Evolutionary conservation across 2,888 invertebrate genomes (phyloP), one percentile per base, ranked within the genome.

Genomic region (Epinotia ramella): DNA sequence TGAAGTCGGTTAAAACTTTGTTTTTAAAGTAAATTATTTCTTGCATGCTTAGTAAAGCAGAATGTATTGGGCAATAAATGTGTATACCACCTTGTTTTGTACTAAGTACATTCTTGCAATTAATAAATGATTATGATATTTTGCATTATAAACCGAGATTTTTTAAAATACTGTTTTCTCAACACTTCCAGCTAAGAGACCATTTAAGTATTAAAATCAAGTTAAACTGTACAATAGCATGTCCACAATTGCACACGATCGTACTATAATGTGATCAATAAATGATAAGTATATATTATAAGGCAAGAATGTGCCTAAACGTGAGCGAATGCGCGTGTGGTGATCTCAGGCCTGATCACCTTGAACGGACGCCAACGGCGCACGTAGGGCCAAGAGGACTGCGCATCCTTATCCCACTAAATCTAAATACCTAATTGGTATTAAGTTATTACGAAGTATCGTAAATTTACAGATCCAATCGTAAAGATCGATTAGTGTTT

Each of bases 291-390:
- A 56, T 24, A 56, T 53, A 74, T 64, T 73, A 78, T 72, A 73
- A 73, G 74, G 71, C 69, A 68, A 67, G 62, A 68, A 77, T 77
- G 70, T 73, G 73, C 69, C 74, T 73, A 81, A 85, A 87, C 89
- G 87, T 89, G 89, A 85, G 86, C 82, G 78, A 78, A 72, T 78
- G 78, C 79, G 74, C 70, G 80, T 78, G 79, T 76, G 80, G 78
- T 88, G 87, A 88, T 84, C 86, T 87, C 86, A 88, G 79, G 77
- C 84, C 73, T 63, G 86, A 82, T 89, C 83, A 88, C 91, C 91
- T 91, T 90, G 90, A 86, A 74, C 73, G 74, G 73, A 79, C 83
- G 81, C 82, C 84, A 81, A 80, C 72, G 11, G 78, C 82, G 80
- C 85, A 86, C 86, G 86, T 85, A 79, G 80, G 70, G 65, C 67